Percentiles rank a stretch among this genome's conserved stretches.
These are phyloP conservation scores for Oryzias javanicus DNA, from an alignment of 2,113 vertebrate genomes.

Conservation along the genomic window DNA sequence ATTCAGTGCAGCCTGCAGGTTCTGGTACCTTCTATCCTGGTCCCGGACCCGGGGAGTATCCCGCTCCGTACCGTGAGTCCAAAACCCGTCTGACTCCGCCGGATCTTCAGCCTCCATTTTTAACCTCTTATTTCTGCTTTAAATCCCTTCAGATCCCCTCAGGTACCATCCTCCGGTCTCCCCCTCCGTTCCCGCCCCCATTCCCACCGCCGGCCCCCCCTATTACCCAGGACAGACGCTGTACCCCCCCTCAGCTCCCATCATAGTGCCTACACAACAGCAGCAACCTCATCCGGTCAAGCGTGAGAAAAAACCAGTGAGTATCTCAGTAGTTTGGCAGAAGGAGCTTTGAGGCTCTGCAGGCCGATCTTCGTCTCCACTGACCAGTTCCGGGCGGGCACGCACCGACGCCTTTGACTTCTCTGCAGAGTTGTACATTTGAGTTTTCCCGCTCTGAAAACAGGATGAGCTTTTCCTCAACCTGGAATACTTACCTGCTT, in stretches of 20 bases:
- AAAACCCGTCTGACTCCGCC: not conserved
- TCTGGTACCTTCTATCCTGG: constrained; percentile 93
- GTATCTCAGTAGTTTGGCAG: constrained; percentile 50
- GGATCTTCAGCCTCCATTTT: constrained; percentile 1
- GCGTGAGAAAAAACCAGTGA: constrained; percentile 97
- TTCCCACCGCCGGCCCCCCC: constrained; percentile 78
- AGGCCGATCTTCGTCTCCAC: too few relatives aligned
- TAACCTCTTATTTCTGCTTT: constrained; percentile 6
- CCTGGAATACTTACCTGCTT: constrained; percentile 23
- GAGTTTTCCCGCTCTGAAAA: too few relatives aligned
- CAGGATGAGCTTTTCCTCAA: too few relatives aligned
- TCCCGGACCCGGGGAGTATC: constrained; percentile 93
- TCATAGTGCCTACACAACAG: constrained; percentile 97
- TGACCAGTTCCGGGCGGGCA: too few relatives aligned
- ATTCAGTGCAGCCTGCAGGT: constrained; percentile 90
- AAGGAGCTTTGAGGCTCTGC: too few relatives aligned
- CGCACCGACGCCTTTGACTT: too few relatives aligned
- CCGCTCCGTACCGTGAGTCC: constrained; percentile 89
- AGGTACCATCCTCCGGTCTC: constrained; percentile 69
- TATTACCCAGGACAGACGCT: constrained; percentile 93
- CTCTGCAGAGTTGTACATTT: too few relatives aligned
- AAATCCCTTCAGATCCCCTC: constrained; percentile 60
- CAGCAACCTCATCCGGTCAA: constrained; percentile 88
- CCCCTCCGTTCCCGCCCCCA: constrained; percentile 57
- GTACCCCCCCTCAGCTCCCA: constrained; percentile 89